Conservation (phyloP, 2,113 vertebrate species). For the Oryzias woworae region DNA sequence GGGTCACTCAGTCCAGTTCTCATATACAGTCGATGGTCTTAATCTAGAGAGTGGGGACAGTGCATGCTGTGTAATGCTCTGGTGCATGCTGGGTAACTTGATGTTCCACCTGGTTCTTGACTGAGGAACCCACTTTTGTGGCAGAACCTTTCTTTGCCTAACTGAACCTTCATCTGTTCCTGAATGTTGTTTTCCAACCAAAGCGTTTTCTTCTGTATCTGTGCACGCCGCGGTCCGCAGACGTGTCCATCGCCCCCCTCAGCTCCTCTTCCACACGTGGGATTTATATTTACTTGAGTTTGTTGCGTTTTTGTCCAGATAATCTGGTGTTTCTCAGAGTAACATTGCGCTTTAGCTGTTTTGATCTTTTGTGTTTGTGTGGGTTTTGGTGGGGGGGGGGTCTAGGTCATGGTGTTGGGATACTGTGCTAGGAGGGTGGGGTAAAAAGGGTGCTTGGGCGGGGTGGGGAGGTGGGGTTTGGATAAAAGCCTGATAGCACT, state of each 20-base stretch:
- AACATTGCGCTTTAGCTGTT: constrained; percentile 60
- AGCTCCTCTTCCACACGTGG: constrained; percentile 28
- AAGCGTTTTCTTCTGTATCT: constrained; percentile 52
- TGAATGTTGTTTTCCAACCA: constrained; percentile 56
- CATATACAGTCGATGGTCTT: neutral
- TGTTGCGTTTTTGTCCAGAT: constrained; percentile 42
- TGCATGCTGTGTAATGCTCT: constrained; percentile 35
- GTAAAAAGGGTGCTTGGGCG: constrained; percentile 60
- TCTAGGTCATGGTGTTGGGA: constrained; percentile 48
- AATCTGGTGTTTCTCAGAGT: constrained; percentile 57
- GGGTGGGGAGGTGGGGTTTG: constrained; percentile 62
- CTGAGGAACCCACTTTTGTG: constrained; percentile 34
- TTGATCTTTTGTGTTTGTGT: constrained; percentile 27
- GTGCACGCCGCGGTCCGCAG: neutral
- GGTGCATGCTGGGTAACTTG: constrained; percentile 26
- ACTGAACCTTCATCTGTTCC: constrained; percentile 44
- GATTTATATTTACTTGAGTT: constrained; percentile 74
- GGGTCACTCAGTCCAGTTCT: too few species aligned
- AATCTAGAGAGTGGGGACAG: constrained; percentile 40
- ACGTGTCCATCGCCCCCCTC: too few species aligned
- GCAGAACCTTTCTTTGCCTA: constrained; percentile 42
- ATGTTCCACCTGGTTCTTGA: constrained; percentile 29
- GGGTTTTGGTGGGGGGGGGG: constrained; percentile 2
- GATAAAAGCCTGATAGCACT: constrained; percentile 81
- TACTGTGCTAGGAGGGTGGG: constrained; percentile 66